phyloP scores from a whole-genome alignment of 2,797 vertebrate species.

The Sylvia borin region DNA sequence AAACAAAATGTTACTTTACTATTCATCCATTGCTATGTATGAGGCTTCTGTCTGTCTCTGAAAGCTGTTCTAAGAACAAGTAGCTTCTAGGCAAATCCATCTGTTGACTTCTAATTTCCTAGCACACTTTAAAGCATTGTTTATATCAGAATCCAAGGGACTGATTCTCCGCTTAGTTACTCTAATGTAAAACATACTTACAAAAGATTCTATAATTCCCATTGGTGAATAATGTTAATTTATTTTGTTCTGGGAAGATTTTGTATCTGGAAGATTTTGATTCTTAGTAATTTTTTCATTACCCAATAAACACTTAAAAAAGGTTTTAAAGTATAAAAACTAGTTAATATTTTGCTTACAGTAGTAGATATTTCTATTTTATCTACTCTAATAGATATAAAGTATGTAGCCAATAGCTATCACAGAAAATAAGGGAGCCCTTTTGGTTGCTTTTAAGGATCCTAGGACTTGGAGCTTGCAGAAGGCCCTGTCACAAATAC shows the following conservation, averaged over 20 bases:
- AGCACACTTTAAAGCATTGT: background rate
- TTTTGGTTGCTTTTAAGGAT: background rate
- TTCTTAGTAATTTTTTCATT: background rate
- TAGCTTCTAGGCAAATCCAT: conserved; percentile 6
- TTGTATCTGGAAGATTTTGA: background rate
- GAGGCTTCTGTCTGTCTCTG: background rate
- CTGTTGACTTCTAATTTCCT: background rate
- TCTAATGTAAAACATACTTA: background rate
- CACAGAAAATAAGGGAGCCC: background rate
- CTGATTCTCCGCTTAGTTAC: background rate
- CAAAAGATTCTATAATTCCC: background rate
- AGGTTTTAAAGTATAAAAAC: background rate
- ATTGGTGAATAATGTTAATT: background rate
- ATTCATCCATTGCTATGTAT: background rate
- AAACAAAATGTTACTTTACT: background rate
- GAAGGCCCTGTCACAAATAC: background rate
- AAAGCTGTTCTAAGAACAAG: background rate
- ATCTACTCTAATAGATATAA: background rate
- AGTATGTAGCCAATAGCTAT: background rate
- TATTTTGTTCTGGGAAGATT: background rate
- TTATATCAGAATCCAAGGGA: background rate
- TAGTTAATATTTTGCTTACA: background rate
- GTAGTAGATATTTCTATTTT: background rate
- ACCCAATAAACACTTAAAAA: background rate
- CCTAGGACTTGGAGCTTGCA: background rate